Percentiles rank a stretch among this genome's conserved stretches.
phyloP scores from a whole-genome alignment of 2,888 invertebrate species.

The Pristionchus japonicus region DNA sequence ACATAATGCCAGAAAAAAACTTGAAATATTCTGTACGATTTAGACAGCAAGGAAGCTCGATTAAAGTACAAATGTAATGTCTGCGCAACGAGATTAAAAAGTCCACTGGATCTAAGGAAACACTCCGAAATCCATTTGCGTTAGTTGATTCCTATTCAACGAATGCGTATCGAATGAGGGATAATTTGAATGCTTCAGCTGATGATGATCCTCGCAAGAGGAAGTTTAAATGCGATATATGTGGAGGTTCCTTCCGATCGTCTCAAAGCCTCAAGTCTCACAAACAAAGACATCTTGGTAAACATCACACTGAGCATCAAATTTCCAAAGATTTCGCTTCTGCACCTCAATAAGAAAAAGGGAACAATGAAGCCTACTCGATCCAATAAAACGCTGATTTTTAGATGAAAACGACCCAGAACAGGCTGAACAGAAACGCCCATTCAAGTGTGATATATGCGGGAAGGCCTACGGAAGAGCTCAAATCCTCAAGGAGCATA shows the following conservation, averaged over 20 bases:
- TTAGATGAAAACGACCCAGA: not conserved
- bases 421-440: not conserved
- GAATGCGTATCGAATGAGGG: not conserved
- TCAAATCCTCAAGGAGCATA: not conserved
- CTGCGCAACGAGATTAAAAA: not conserved
- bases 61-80: not conserved
- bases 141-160: too few relatives aligned
- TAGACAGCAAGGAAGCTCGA: not conserved
- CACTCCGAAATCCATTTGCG: not conserved
- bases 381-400: not conserved
- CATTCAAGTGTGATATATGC: not conserved
- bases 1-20: too few relatives aligned
- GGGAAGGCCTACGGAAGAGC: not conserved
- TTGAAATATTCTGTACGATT: too few relatives aligned
- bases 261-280: not conserved
- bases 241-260: not conserved
- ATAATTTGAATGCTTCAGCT: not conserved
- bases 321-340: too few relatives aligned
- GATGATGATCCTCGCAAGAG: not conserved
- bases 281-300: not conserved
- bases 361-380: too few relatives aligned
- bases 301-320: too few relatives aligned
- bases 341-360: too few relatives aligned
- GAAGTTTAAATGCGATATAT: not conserved
- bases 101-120: not conserved